These are phyloP conservation scores for Coptotermes formosanus DNA, from an alignment of 1,140 invertebrate genomes.

Conservation along the genomic window DNA sequence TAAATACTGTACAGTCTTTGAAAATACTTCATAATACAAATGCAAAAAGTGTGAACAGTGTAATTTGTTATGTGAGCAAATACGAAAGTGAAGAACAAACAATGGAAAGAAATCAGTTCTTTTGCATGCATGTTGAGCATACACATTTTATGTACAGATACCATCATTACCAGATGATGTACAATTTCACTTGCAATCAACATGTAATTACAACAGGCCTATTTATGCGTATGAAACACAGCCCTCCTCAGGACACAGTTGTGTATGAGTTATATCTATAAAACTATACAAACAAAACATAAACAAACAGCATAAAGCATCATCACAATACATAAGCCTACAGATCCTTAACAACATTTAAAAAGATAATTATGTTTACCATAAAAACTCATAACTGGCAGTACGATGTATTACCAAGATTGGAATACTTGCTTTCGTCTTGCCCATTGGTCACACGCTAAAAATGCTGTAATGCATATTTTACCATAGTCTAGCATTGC, in stretches of 20 bases:
- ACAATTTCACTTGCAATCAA: background rate
- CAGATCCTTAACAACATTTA: background rate
- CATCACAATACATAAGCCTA: background rate
- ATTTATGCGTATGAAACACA: constrained; percentile 17
- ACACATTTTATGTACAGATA: background rate
- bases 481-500: background rate
- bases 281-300: constrained; percentile 13
- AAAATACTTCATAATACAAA: background rate
- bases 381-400: background rate
- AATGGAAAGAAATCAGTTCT: background rate
- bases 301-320: background rate
- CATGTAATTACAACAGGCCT: background rate
- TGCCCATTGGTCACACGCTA: background rate
- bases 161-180: background rate
- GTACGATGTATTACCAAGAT: background rate
- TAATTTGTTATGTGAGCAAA: background rate
- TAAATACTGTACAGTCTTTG: background rate
- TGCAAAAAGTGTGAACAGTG: background rate
- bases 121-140: background rate
- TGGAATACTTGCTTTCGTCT: background rate
- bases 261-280: background rate
- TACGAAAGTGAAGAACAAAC: background rate
- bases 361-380: background rate
- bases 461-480: background rate
- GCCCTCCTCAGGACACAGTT: background rate